phyloP scores from a whole-genome alignment of 2,888 invertebrate genomes.

The Noctua janthe region DNA sequence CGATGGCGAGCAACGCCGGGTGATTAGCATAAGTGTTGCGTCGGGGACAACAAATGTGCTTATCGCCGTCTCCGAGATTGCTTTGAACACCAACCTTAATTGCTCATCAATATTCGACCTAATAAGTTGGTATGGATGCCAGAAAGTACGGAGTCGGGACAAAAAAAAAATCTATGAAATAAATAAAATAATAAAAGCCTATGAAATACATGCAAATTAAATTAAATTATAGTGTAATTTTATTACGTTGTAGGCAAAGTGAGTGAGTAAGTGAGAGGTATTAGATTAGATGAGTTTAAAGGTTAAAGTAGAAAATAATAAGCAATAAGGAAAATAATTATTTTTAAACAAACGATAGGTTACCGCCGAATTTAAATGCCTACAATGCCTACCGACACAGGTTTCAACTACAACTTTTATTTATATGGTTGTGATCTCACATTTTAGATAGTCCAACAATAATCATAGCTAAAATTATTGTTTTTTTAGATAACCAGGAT shows the following conservation, averaged over 20 bases:
- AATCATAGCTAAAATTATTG: neutral
- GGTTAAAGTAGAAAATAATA: neutral
- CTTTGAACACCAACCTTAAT: slow-evolving; percentile 86
- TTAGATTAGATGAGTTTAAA: neutral
- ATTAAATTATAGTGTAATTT: neutral
- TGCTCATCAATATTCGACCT: slow-evolving; percentile 88
- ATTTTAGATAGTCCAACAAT: neutral
- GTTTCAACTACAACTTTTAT: neutral
- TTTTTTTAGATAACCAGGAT: neutral
- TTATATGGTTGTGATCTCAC: neutral
- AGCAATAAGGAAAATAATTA: neutral
- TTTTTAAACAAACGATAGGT: neutral
- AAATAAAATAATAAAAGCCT: neutral
- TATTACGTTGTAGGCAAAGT: neutral
- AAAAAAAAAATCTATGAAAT: neutral
- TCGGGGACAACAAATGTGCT: slow-evolving; percentile 84
- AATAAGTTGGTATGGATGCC: slow-evolving; percentile 73
- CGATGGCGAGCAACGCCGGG: slow-evolving; percentile 18
- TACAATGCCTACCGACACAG: neutral
- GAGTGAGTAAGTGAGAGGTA: neutral
- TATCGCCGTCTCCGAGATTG: slow-evolving; percentile 84
- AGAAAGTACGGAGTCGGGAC: slow-evolving; percentile 63
- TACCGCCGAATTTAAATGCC: neutral
- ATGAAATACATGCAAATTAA: neutral
- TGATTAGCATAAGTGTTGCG: slow-evolving; percentile 83